Base-by-base conservation (phyloP, 2,797 vertebrate species). In the Varecia variegata region DNA sequence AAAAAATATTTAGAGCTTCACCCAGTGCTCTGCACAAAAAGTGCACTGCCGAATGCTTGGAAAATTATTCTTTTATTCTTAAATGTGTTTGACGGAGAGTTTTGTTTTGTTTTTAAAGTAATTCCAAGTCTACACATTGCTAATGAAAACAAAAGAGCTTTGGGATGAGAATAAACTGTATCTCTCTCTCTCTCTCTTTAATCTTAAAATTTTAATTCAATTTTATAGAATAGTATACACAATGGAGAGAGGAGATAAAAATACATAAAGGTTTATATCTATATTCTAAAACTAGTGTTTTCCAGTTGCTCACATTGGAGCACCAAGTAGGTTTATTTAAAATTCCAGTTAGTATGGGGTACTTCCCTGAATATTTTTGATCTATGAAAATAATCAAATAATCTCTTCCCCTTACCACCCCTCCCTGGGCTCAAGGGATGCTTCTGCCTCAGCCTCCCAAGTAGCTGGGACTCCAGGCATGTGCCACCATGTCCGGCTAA, bases 1-100 rank as follows among this genome's bases (percentile, higher is more conserved):
- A 93, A 93, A 88, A 88, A 90, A 88, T 90, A 95, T 65, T 85
- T 90, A 92, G 90, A 82, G 68, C 32, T 88, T 95, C n/a, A 74
- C 79, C 35, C 82, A 85, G 45, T 35, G 79, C 67, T 89, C 88
- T 94, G 76, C 7, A 94, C 30, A 67, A 95, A 95, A 94, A 50
- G 21, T 14, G 9, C 47, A n/a, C 58, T 91, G 83, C 14, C 25
- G 79, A 97, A 93, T 40, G 35, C 58, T 92, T 52, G 45, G 23
- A 88, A 38, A 92, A 71, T 62, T 80, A 84, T 52, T 92, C 52
- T 74, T 94, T 52, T 80, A 58, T 56, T 93, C 83, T 89, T 86
- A 68, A 52, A 40, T 86, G 50, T 82, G 30, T 92, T 79, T 84
- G 67, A 65, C 82, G 67, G 65, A 65, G 52, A 90, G 2, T 71